Conservation (phyloP, 2,888 invertebrate species). For the Ornithoptera alexandrae region DNA sequence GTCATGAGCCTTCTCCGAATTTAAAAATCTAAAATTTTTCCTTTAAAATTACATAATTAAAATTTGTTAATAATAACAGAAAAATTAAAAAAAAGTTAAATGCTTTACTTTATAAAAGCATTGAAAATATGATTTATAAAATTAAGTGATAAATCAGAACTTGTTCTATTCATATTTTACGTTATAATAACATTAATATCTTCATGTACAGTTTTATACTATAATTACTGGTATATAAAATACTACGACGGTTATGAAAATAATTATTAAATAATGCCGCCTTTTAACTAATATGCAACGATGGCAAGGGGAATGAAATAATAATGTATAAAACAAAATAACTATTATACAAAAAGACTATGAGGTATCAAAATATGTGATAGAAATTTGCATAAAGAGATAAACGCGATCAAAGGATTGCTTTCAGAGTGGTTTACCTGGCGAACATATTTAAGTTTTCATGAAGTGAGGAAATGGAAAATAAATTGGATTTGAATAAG, state of each 20-base stretch:
- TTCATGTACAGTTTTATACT: too few species aligned
- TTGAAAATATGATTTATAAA: too few species aligned
- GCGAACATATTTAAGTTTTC: constrained; percentile 78
- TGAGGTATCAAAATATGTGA: constrained; percentile 62
- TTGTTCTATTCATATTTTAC: too few species aligned
- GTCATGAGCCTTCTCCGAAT: too few species aligned
- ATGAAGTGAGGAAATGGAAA: constrained; percentile 79
- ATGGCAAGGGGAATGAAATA: background rate
- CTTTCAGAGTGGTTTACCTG: constrained; percentile 77
- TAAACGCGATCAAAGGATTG: constrained; percentile 77
- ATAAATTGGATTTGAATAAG: constrained; percentile 78
- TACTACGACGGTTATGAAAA: background rate
- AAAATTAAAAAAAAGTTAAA: too few species aligned
- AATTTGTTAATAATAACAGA: too few species aligned
- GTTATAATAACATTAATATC: too few species aligned
- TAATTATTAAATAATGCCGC: background rate
- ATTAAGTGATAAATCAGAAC: too few species aligned
- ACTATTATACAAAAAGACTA: constrained; percentile 13
- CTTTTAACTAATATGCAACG: background rate
- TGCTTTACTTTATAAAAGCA: too few species aligned
- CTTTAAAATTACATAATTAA: too few species aligned
- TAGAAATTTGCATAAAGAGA: constrained; percentile 72
- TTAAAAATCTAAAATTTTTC: too few species aligned
- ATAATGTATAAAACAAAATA: constrained; percentile 18
- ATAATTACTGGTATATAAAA: background rate